Evolutionary conservation across 2,113 vertebrate genomes (phyloP), one percentile per base, ranked within the genome.

Genomic region (Camelus dromedarius): DNA sequence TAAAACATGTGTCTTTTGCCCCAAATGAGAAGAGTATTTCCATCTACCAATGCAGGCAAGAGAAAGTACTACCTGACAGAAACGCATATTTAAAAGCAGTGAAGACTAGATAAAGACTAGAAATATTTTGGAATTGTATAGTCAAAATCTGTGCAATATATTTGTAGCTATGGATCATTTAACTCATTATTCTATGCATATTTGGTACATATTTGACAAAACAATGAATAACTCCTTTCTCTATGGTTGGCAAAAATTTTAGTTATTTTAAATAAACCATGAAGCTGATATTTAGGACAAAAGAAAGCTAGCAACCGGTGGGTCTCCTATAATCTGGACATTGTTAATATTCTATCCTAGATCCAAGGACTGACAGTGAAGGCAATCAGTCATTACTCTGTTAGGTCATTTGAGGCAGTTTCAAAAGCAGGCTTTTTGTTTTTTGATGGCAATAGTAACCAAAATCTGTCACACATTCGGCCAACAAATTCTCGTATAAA

Each of bases 191-290:
- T 96, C 15, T 66, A 50, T n/a, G 38, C 7, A n/a, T 62, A 62
- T 82, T 12, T 48, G 10, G 81, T 91, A 96, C 75, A 28, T 4
- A 72, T 24, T 93, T 96, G 66, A 89, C 18, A 95, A 81, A 91
- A 89, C 88, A 89, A 67, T 13, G 14, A 89, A 81, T 48, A 81
- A 35, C 64, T 77, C 3, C 9, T 60, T 75, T 89, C 4, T 89
- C 32, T n/a, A 22, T 48, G 32, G 24, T 64, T 76, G 76, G 35
- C 8, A 28, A 54, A 67, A 58, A 20, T 89, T 42, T 77, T 32
- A 54, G n/a, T 52, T 86, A 69, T 38, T 93, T 86, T 70, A 92
- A 92, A 52, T 90, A 87, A 94, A 12, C 3, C 28, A 72, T 38
- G 10, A 66, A 56, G 1, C 18, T 94, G 56, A 79, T 66, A 54